Base-by-base conservation (phyloP, 2,888 invertebrate genomes). In the Anoncus sp. region DNA sequence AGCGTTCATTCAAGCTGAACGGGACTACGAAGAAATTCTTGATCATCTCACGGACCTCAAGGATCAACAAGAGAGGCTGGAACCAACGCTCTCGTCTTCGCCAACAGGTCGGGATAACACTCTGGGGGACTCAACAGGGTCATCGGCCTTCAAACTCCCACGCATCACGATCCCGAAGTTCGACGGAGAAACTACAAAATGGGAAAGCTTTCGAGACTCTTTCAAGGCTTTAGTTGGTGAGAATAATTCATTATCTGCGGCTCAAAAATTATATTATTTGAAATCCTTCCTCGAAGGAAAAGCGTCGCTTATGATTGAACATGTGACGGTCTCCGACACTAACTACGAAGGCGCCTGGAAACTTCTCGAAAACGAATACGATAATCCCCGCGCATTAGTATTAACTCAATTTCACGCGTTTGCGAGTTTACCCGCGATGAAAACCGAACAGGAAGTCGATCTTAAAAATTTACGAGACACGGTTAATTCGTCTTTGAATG, bases 131-230 rank as follows among this genome's bases (percentile, higher is more conserved):
- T 40, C 40, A 4, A 9, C 27, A 75, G n/a, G n/a, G n/a, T n/a
- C n/a, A n/a, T 40, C 40, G 40, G 35, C 14, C 18, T 47, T 35
- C 47, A 63, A 43, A 53, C 40, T 53, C 14, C 2, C 57, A 1
- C 59, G 59, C 45, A 70, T 70, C 45, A 70, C 70, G 16, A 70
- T 70, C 10, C 70, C 70, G 14, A 40, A 27, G 31, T 70, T 70
- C 31, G 38, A 16, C 20, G 59, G 70, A 16, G 57, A 57, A 12
- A 35, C 57, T 5, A 63, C 62, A 12, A 18, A 16, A 16, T 63
- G 62, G 31, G 47, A 47, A 3, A 47, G 20, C 16, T 63, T 63
- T 27, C 35, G 31, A 31, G 62, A 63, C 18, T 47, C 47, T 31
- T 35, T 63, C 18, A 35, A 63, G 12, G 31, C 47, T 5, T 14